Evolutionary conservation across 2,888 invertebrate species (phyloP), one percentile per base, ranked within the genome.

Genomic region (Neria commutata): DNA sequence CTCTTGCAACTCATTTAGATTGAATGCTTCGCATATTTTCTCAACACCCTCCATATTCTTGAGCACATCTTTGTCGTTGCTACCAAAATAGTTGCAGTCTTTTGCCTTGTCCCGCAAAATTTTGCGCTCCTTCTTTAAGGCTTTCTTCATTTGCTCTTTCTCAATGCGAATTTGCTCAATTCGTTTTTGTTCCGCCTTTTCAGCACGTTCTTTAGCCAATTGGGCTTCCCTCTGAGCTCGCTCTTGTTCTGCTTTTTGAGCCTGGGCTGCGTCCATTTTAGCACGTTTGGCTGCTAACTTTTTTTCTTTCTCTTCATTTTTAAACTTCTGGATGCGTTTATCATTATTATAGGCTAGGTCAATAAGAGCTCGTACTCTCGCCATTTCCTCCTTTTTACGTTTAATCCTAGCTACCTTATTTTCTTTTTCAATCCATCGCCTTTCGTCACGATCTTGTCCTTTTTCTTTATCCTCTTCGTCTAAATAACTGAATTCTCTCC

Each of bases 401-500:
- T 97, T 92, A 33, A 93, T 91, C 48, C 99, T 85, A 6, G 93
- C 94, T 1, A 87, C 90, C 85, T 95, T 97, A 80, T 99, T 99
- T 81, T 96, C 93, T 82, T 97, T 98, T 77, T 99, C 99, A 77
- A 99, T 98, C 92, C 96, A 98, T 63, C 95, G 87, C 47, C 99
- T 85, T 83, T 98, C 98, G 72, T 98, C 98, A 1, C 98, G 89
- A 81, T 93, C 97, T 79, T 96, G 94, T 1, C 98, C 98, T 74
- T 93, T 94, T 77, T 98, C 97, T 79, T 98, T 98, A 76, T 98
- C 98, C 79, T 99, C 98, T 83, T 98, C 98, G 79, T 99, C 99
- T 68, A 97, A 84, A 80, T 99, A 99, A 1, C 98, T 98, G 83
- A 92, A 99, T 80, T 99, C 99, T 63, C 99, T 87, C 99, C 99